These are phyloP conservation scores for Podabrus alpinus DNA, from an alignment of 2,888 invertebrate genomes.

Conservation along the genomic window DNA sequence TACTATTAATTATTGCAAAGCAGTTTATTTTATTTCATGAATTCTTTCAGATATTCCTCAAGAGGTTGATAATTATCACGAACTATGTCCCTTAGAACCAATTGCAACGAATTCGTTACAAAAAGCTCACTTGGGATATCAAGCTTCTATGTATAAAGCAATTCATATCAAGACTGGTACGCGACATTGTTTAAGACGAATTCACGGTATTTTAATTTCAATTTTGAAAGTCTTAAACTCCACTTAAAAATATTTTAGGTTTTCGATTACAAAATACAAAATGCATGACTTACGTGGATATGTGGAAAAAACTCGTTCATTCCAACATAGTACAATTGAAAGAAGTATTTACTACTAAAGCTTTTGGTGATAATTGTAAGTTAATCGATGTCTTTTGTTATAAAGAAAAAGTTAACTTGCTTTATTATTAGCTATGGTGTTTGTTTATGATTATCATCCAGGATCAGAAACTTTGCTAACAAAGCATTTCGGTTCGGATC, in stretches of 20 bases:
- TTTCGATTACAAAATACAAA: slow-evolving; percentile 82
- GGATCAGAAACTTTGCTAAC: slow-evolving; percentile 85
- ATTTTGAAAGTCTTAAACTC: background rate
- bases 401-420: slow-evolving; percentile 1
- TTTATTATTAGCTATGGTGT: slow-evolving; percentile 78
- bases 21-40: background rate
- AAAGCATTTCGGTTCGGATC: slow-evolving; percentile 76
- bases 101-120: slow-evolving; percentile 60
- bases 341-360: slow-evolving; percentile 93
- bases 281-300: slow-evolving; percentile 82
- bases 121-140: slow-evolving; percentile 72
- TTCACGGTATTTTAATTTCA: slow-evolving; percentile 69
- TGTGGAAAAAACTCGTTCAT: slow-evolving; percentile 95
- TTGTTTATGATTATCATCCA: slow-evolving; percentile 95
- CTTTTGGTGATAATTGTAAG: slow-evolving; percentile 95
- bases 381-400: slow-evolving; percentile 35
- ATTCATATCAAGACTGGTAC: slow-evolving; percentile 85
- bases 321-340: slow-evolving; percentile 91
- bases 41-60: slow-evolving; percentile 72
- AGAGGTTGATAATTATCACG: slow-evolving; percentile 89
- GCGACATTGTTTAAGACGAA: slow-evolving; percentile 82
- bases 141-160: slow-evolving; percentile 89
- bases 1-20: background rate
- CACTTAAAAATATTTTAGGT: slow-evolving; percentile 59
- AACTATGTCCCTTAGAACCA: slow-evolving; percentile 83